phyloP scores from a whole-genome alignment of 35 echinoderm and acorn worm genomes.

The Holothuria glaberrima region DNA sequence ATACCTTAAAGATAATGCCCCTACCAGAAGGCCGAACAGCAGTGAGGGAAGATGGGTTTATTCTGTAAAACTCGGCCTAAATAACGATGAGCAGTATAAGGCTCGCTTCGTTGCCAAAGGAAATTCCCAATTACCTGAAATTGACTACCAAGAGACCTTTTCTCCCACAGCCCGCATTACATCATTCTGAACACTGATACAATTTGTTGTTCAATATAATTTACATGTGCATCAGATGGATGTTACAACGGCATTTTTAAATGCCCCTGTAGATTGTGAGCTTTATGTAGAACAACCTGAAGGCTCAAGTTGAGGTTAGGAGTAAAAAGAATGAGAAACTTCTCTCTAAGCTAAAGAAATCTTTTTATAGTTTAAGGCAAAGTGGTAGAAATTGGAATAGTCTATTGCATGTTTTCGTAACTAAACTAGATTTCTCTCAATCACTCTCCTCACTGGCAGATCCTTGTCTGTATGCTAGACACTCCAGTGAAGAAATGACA shows the following conservation, averaged over 20 bases:
- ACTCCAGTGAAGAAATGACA: neutral
- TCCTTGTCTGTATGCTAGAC: conserved; percentile 45
- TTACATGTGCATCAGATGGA: conserved; percentile 61
- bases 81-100: conserved; percentile 34
- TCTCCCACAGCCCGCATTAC: conserved; percentile 46
- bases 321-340: conserved; percentile 44
- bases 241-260: conserved; percentile 64
- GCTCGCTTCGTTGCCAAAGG: conserved; percentile 43
- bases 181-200: conserved; percentile 46
- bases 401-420: conserved; percentile 57
- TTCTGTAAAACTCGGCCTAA: conserved; percentile 32
- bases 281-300: conserved; percentile 58
- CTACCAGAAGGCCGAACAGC: conserved; percentile 20
- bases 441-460: conserved; percentile 40
- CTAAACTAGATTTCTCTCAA: conserved; percentile 35
- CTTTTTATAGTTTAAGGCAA: conserved; percentile 65
- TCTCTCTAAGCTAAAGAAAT: conserved; percentile 66
- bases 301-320: conserved; percentile 45
- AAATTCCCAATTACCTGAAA: conserved; percentile 40
- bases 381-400: conserved; percentile 74
- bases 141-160: conserved; percentile 52
- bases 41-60: conserved; percentile 47
- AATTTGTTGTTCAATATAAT: conserved; percentile 53
- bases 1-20: neutral
- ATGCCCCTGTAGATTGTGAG: conserved; percentile 71